These are phyloP conservation scores for Myanophis thanlyinensis DNA, from an alignment of 2,113 vertebrate species.

Conservation along the genomic window DNA sequence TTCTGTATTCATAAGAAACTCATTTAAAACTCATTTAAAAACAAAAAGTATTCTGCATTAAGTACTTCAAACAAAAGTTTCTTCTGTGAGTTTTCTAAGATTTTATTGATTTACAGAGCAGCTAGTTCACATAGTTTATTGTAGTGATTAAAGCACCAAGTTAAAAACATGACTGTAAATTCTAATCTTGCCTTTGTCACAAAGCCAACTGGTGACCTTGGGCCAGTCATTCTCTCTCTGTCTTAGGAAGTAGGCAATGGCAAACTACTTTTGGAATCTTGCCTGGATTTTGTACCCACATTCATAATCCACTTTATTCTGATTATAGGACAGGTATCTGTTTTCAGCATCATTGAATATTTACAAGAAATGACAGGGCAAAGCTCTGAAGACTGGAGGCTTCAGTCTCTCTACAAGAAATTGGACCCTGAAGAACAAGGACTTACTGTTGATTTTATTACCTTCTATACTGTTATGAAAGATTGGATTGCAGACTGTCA, in stretches of 20 bases:
- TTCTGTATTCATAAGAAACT: background rate
- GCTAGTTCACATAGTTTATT: background rate
- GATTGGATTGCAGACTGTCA: slow-evolving; percentile 68
- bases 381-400: slow-evolving; percentile 56
- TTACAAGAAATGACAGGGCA: slow-evolving; percentile 66
- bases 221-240: background rate
- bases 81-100: background rate
- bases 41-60: background rate
- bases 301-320: background rate
- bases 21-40: no score
- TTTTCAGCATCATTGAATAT: slow-evolving; percentile 62
- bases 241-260: background rate
- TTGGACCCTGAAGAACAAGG: slow-evolving; percentile 61
- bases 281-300: background rate
- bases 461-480: slow-evolving; percentile 64
- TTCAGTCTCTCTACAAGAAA: slow-evolving; percentile 57
- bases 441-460: slow-evolving; percentile 57
- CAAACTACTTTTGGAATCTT: background rate
- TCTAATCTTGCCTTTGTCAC: background rate
- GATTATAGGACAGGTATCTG: slow-evolving; percentile 58
- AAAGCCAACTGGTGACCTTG: background rate
- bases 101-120: background rate
- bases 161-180: background rate
- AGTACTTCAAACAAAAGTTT: background rate
- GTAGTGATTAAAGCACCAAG: background rate